A percentile compares a stretch with the other conserved stretches of the same genome.
Conservation (phyloP, 2,797 vertebrate genomes). For the Brachymystax lenok region DNA sequence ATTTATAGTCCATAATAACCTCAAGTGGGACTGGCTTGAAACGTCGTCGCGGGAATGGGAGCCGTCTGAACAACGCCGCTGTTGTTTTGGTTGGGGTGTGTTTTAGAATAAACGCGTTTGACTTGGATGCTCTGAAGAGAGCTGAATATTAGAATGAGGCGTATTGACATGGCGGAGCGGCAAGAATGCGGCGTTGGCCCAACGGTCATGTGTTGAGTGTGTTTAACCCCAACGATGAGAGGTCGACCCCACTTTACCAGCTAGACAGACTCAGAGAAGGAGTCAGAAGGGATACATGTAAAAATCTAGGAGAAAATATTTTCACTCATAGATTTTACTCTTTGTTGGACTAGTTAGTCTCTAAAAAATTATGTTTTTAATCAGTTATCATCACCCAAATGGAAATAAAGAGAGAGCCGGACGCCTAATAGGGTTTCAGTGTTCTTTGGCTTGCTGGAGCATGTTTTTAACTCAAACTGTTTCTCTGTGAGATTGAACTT, state of each 20-base stretch:
- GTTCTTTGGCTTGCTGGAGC: slow-evolving; percentile 47
- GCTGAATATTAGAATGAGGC: slow-evolving; percentile 13
- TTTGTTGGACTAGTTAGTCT: slow-evolving; percentile 54
- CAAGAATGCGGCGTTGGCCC: not conserved
- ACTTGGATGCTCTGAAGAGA: slow-evolving; percentile 50
- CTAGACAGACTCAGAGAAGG: slow-evolving; percentile 24
- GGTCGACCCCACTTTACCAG: not conserved
- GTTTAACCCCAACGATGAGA: not conserved
- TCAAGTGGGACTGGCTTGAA: slow-evolving; percentile 73
- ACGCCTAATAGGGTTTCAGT: slow-evolving; percentile 58
- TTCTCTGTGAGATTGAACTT: slow-evolving; percentile 6
- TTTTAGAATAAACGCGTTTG: slow-evolving; percentile 49
- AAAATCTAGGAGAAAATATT: not conserved
- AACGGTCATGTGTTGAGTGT: not conserved
- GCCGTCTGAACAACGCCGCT: slow-evolving; percentile 64
- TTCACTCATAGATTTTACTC: slow-evolving; percentile 14
- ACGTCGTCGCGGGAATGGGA: slow-evolving; percentile 67
- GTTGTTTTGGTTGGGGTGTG: slow-evolving; percentile 59
- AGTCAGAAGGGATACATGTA: slow-evolving; percentile 8
- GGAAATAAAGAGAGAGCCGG: slow-evolving; percentile 49
- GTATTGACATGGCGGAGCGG: slow-evolving; percentile 28
- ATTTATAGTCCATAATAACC: slow-evolving; percentile 80
- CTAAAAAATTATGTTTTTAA: slow-evolving; percentile 34
- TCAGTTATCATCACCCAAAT: slow-evolving; percentile 34
- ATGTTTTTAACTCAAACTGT: not conserved